Conservation (phyloP, 2,797 vertebrate species). For the Aselliscus stoliczkanus region DNA sequence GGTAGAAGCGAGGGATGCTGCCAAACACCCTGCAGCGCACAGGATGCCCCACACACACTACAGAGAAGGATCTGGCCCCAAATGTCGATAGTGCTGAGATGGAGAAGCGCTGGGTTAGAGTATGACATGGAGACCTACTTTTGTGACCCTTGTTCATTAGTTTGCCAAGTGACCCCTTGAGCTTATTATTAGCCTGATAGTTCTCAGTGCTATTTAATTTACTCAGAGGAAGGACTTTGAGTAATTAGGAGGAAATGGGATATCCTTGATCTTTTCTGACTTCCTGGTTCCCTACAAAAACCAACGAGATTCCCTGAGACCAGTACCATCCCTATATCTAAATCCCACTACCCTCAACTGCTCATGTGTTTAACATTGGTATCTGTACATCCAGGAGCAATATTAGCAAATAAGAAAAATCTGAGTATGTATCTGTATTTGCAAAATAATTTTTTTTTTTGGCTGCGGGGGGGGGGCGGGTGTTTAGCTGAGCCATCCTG, state of each 20-base stretch:
- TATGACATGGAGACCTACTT: not conserved
- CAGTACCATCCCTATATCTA: not conserved
- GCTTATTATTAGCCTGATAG: not conserved
- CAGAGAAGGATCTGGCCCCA: not conserved
- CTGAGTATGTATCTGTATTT: not conserved
- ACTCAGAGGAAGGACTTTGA: not conserved
- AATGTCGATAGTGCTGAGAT: not conserved
- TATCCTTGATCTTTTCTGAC: not conserved
- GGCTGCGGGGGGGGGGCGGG: no score
- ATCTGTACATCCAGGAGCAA: not conserved
- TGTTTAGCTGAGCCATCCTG: no score
- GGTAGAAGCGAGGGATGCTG: not conserved
- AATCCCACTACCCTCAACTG: not conserved
- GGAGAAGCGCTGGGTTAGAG: not conserved
- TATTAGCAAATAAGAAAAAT: not conserved
- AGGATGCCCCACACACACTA: not conserved
- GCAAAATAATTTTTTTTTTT: slow-evolving; percentile 21
- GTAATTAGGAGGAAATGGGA: not conserved
- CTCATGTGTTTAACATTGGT: not conserved
- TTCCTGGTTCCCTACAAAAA: not conserved
- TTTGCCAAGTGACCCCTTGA: not conserved
- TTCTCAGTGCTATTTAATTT: not conserved
- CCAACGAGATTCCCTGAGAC: not conserved
- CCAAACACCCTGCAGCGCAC: not conserved
- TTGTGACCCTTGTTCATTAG: not conserved